Base-by-base conservation (phyloP, 2,888 invertebrate genomes). In the Pogonocherus hispidulus region DNA sequence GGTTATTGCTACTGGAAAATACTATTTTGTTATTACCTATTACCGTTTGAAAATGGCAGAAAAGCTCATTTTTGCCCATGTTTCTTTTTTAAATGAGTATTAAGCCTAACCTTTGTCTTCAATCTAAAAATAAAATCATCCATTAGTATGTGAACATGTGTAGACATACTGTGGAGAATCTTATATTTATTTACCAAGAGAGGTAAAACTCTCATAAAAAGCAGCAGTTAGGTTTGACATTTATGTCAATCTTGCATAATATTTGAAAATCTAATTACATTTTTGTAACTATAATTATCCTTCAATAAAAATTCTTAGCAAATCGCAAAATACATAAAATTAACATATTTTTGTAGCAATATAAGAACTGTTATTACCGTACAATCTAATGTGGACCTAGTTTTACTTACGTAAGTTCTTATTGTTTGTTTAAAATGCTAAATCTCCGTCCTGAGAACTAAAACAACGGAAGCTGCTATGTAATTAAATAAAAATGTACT, bases 401-500 rank as follows among this genome's bases (percentile, higher is more conserved):
- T 66, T 66, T 66, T 35, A 41, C 57, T 66, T 66, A 66, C 65
- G 65, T 66, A 66, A 66, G 66, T 71, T 52, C 64, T 74, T 67
- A 71, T 71, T 73, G 74, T 71, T 72, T 55, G 59, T 63, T 60
- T 70, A 63, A 74, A 76, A 74, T 71, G 71, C 69, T 67, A 72
- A 71, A 74, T 70, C 70, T 67, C 68, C 72, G 65, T 66, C 71
- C 71, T 76, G 76, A 73, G 74, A 76, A 76, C 72, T 72, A 69
- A 74, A 70, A 71, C 72, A 74, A 60, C 76, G 76, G 76, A 76
- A 76, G 73, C 69, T 63, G 73, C 63, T 71, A 49, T 63, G 71
- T 74, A 75, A 75, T 74, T 75, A 72, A 69, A 73, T 73, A 74
- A 73, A 75, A 67, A 69, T 69, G 71, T 64, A 72, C 73, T 71